These are phyloP conservation scores for Alligator sinensis DNA, from an alignment of 2,113 vertebrate species.

Conservation along the genomic window DNA sequence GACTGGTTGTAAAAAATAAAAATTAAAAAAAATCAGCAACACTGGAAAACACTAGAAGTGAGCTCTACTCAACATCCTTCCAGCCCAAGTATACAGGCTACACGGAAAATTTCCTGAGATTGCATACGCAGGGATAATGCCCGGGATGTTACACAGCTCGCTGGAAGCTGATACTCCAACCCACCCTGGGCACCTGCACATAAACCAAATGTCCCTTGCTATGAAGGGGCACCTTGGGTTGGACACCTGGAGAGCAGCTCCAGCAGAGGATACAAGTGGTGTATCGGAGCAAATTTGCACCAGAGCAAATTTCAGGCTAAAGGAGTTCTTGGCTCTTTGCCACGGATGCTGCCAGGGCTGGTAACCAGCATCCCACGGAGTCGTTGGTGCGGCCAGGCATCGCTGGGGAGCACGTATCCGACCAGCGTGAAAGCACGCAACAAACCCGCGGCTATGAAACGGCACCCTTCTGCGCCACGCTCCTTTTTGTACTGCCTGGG, in stretches of 20 bases:
- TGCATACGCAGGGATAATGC: too few species aligned
- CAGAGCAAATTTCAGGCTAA: not conserved
- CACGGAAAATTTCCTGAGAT: not conserved
- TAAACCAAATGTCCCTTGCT: too few species aligned
- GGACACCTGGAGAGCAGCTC: too few species aligned
- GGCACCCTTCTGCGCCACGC: fast-evolving
- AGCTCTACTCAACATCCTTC: fast-evolving
- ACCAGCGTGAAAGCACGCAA: not conserved
- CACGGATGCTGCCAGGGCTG: not conserved
- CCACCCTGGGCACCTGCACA: not conserved
- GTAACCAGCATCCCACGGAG: not conserved
- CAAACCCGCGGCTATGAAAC: not conserved
- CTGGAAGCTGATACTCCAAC: not conserved
- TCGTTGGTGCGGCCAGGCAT: not conserved
- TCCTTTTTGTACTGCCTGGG: not conserved
- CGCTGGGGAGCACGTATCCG: not conserved
- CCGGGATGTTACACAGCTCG: not conserved
- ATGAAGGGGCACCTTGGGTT: too few species aligned
- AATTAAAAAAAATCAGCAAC: not conserved
- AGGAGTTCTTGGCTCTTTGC: not conserved
- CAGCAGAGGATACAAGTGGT: too few species aligned
- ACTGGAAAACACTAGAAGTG: not conserved
- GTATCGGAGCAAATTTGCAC: not conserved
- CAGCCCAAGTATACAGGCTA: not conserved
- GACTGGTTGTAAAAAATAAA: not conserved